Conservation (phyloP, 1,140 invertebrate species). For the Vanessa atalanta region DNA sequence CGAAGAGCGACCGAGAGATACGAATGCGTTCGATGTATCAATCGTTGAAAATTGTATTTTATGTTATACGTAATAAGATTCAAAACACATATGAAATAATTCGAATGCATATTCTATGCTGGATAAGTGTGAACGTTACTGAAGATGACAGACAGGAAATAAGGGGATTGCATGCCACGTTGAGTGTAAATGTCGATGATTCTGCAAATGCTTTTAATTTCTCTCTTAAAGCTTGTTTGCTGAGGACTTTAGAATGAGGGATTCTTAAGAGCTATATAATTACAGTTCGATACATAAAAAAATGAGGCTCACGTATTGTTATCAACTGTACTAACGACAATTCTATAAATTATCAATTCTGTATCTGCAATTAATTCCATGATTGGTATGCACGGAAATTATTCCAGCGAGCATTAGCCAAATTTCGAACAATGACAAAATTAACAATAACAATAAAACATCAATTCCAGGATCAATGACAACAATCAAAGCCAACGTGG, state of each 20-base stretch:
- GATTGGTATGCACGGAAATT: too few species aligned
- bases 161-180: slow-evolving; percentile 17
- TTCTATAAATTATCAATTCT: too few species aligned
- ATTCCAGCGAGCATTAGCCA: too few species aligned
- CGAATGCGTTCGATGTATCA: not conserved
- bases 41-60: not conserved
- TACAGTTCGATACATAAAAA: too few species aligned
- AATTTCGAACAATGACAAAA: too few species aligned
- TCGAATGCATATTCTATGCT: slow-evolving; percentile 12
- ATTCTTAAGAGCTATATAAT: not conserved
- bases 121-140: slow-evolving; percentile 8
- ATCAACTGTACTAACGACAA: too few species aligned
- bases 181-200: slow-evolving; percentile 16
- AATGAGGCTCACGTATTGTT: too few species aligned
- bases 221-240: not conserved
- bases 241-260: not conserved
- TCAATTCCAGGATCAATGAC: too few species aligned
- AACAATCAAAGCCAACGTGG: too few species aligned
- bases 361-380: too few species aligned
- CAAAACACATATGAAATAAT: not conserved
- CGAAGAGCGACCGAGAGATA: not conserved
- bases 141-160: slow-evolving; percentile 21
- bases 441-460: too few species aligned
- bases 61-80: not conserved
- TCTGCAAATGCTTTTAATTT: slow-evolving; percentile 24